Evolutionary conservation across 2,113 vertebrate genomes (phyloP).

Genomic region (Ameiurus melas): DNA sequence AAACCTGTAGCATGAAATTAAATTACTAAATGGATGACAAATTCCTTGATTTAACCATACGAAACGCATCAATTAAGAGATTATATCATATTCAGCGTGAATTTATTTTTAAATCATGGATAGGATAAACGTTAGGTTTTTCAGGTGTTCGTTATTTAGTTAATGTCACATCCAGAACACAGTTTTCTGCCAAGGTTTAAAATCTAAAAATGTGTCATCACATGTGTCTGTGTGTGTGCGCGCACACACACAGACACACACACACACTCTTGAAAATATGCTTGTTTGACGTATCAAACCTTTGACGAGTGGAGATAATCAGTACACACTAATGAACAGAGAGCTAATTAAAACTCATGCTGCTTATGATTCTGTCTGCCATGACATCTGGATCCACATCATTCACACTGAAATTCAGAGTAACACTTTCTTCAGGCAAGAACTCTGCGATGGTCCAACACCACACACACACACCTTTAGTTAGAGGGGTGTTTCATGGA

Average conservation of each 20-base stretch:
- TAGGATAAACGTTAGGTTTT: background rate
- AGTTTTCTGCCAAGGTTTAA: slow-evolving; percentile 4
- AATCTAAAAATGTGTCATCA: slow-evolving; percentile 8
- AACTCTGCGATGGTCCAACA: background rate
- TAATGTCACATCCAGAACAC: background rate
- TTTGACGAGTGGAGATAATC: slow-evolving; percentile 19
- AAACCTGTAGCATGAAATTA: background rate
- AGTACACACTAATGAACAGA: slow-evolving; percentile 21
- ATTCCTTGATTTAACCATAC: background rate
- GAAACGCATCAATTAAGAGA: background rate
- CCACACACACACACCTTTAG: background rate
- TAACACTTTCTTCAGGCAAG: slow-evolving; percentile 14
- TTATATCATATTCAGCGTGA: background rate
- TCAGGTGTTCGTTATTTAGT: background rate
- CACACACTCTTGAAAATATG: background rate
- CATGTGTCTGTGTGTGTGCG: background rate
- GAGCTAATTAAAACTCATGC: slow-evolving; percentile 23
- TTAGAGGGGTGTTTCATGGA: background rate
- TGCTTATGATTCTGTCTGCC: slow-evolving; percentile 6
- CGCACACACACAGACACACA: background rate
- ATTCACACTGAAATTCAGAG: slow-evolving; percentile 3
- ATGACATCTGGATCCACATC: slow-evolving; percentile 15
- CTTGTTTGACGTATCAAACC: slow-evolving; percentile 15
- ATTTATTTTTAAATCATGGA: background rate
- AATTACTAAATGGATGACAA: background rate